phyloP scores from a whole-genome alignment of 2,888 invertebrate genomes.

The Melipona bicolor region DNA sequence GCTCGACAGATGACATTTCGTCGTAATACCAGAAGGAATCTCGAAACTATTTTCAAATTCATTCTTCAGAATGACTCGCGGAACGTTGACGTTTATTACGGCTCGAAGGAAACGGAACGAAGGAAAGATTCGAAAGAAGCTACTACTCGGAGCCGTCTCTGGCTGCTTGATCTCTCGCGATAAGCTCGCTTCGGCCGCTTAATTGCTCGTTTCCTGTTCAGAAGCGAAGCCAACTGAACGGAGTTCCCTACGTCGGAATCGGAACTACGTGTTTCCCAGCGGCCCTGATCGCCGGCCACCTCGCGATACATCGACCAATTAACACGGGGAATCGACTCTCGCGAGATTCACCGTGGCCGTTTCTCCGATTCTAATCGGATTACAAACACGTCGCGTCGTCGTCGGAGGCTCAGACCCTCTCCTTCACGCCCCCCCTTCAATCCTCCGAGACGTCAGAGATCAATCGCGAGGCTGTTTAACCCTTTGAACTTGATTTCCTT shows the following conservation, averaged over 20 bases:
- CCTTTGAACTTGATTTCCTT: too few relatives aligned
- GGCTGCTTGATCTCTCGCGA: conserved; percentile 49
- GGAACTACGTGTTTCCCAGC: conserved; percentile 13
- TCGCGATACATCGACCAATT: conserved; percentile 9
- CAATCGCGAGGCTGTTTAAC: too few relatives aligned
- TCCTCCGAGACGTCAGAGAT: background rate
- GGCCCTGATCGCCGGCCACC: background rate
- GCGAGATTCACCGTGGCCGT: background rate
- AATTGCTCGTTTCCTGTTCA: conserved; percentile 83
- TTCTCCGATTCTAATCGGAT: conserved; percentile 21
- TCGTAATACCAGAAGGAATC: too few relatives aligned
- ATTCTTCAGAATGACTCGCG: too few relatives aligned
- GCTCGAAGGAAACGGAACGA: too few relatives aligned
- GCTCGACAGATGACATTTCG: too few relatives aligned
- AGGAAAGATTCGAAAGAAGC: too few relatives aligned
- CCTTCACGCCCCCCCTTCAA: too few relatives aligned
- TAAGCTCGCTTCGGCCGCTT: conserved; percentile 78
- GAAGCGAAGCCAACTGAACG: conserved; percentile 66
- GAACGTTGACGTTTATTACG: too few relatives aligned
- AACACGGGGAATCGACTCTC: conserved; percentile 9
- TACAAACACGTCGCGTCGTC: background rate
- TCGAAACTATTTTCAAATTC: too few relatives aligned
- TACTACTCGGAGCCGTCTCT: too few relatives aligned
- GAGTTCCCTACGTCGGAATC: conserved; percentile 26
- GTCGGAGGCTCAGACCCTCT: background rate